Conservation (phyloP, 1,140 invertebrate genomes). For the Formica exsecta region DNA sequence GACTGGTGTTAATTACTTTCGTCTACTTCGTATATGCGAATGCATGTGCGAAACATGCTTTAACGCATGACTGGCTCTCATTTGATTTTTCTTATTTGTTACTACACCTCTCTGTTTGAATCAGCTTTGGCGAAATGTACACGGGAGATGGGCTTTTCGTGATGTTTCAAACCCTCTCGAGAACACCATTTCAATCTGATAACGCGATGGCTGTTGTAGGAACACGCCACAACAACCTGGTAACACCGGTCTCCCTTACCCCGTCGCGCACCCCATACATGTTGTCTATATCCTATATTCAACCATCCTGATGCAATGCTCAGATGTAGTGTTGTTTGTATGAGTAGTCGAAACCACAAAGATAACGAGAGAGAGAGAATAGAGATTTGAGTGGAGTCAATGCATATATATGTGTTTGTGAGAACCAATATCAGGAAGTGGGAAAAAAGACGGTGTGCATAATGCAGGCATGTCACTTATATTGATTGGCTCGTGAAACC, state of each 20-base stretch:
- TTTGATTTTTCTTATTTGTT: conserved; percentile 64
- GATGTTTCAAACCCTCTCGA: conserved; percentile 57
- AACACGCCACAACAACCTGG: conserved; percentile 75
- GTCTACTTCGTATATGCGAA: background rate
- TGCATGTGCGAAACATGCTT: background rate
- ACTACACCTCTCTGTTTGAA: conserved; percentile 24
- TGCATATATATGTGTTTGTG: no score
- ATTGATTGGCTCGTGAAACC: conserved; percentile 74
- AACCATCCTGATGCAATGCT: conserved; percentile 58
- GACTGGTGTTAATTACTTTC: conserved; percentile 62
- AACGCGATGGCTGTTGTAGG: conserved; percentile 73
- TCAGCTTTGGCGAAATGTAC: conserved; percentile 21
- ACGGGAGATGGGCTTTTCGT: conserved; percentile 56
- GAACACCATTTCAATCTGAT: conserved; percentile 77
- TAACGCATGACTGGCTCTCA: conserved; percentile 26
- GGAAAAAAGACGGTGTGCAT: conserved; percentile 17
- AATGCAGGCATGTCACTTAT: conserved; percentile 75
- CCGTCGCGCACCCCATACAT: conserved; percentile 46
- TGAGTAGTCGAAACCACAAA: conserved; percentile 50
- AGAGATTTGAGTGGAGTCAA: conserved; percentile 4
- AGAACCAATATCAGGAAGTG: background rate
- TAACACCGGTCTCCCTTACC: conserved; percentile 61
- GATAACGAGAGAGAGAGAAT: conserved; percentile 3
- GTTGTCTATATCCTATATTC: conserved; percentile 58
- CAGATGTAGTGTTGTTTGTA: conserved; percentile 62